Evolutionary conservation across 37 sponge, comb jelly and placozoan genomes (phyloP).

Genomic region (Corticium candelabrum): DNA sequence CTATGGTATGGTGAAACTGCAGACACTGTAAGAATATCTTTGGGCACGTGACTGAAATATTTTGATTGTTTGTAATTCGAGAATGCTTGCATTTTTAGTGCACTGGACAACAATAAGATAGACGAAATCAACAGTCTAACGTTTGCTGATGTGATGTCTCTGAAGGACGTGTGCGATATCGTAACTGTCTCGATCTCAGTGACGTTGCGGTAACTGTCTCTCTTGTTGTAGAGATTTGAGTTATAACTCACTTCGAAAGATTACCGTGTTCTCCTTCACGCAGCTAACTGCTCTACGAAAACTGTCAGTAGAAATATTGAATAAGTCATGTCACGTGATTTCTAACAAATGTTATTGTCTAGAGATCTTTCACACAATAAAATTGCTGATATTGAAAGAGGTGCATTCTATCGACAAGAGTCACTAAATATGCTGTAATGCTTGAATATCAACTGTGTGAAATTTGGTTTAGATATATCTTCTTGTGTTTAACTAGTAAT

Average conservation of each 20-base stretch:
- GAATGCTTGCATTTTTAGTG: too few species aligned
- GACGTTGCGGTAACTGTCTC: too few species aligned
- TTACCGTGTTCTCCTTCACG: not conserved
- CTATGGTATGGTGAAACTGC: too few species aligned
- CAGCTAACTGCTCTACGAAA: not conserved
- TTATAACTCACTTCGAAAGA: not conserved
- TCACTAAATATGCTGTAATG: not conserved
- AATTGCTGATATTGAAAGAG: not conserved
- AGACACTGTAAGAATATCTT: too few species aligned
- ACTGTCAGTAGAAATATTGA: not conserved
- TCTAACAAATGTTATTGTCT: not conserved
- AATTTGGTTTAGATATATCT: not conserved
- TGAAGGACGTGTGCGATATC: too few species aligned
- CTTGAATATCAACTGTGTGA: not conserved
- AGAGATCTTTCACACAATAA: not conserved
- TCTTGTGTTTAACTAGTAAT: not conserved
- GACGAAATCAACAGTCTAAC: too few species aligned
- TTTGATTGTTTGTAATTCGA: too few species aligned
- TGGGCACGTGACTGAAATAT: too few species aligned
- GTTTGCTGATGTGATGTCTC: too few species aligned
- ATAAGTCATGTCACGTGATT: not conserved
- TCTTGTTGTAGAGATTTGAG: not conserved
- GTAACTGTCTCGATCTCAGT: too few species aligned
- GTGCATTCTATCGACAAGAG: not conserved
- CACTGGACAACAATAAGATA: too few species aligned